phyloP scores from a whole-genome alignment of 2,113 vertebrate species.

The Ochotona princeps region DNA sequence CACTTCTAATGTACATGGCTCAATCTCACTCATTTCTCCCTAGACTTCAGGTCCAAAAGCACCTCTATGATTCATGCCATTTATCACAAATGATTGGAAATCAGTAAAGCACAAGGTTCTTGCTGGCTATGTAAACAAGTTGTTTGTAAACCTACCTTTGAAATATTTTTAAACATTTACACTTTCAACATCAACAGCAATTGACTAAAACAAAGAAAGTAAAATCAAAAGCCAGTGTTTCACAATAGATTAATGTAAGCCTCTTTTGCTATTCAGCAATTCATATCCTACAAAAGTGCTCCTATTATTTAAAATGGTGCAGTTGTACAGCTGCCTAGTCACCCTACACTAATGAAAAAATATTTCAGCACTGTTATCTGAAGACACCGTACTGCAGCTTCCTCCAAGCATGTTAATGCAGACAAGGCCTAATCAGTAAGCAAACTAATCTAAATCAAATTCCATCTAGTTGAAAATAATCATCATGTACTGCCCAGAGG shows the following conservation, averaged over 20 bases:
- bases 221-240: background rate
- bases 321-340: background rate
- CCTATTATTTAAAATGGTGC: background rate
- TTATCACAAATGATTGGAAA: background rate
- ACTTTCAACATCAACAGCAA: background rate
- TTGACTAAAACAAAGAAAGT: background rate
- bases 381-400: background rate
- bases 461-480: constrained; percentile 71
- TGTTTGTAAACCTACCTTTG: background rate
- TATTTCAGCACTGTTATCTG: constrained; percentile 18
- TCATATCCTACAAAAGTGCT: background rate
- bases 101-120: background rate
- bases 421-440: constrained; percentile 61
- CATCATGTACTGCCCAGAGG: constrained; percentile 68
- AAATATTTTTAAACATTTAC: constrained; percentile 53
- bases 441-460: constrained; percentile 78
- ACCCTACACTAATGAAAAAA: constrained; percentile 37
- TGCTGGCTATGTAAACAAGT: background rate
- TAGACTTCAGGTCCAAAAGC: background rate
- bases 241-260: background rate
- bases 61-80: background rate
- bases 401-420: constrained; percentile 38
- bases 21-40: background rate
- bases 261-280: background rate
- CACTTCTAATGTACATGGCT: background rate